Evolutionary conservation across 1,140 invertebrate species (phyloP).

Genomic region (Macrostomum lignano): DNA sequence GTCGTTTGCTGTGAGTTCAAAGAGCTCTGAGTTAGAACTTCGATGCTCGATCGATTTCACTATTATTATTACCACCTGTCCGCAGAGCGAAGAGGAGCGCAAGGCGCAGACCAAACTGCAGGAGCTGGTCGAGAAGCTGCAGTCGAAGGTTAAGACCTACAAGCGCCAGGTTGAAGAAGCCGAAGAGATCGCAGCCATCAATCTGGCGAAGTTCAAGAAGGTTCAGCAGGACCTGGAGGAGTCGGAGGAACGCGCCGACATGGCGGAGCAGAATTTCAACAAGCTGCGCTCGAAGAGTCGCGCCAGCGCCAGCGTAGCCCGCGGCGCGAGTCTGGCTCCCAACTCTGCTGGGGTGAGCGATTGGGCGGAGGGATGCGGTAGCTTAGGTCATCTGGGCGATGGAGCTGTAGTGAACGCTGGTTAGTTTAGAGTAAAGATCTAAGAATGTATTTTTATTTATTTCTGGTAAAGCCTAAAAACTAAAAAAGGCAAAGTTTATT

Average conservation of each 20-base stretch:
- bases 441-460: too few relatives aligned
- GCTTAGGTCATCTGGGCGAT: too few relatives aligned
- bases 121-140: conserved; percentile 87
- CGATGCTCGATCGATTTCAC: too few relatives aligned
- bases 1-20: too few relatives aligned
- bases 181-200: conserved; percentile 81
- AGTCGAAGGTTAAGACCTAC: conserved; percentile 97
- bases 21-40: too few relatives aligned
- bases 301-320: background rate
- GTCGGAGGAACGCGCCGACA: conserved; percentile 88
- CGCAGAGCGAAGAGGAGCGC: conserved; percentile 49
- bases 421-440: too few relatives aligned
- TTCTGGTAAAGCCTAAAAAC: too few relatives aligned
- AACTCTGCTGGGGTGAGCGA: too few relatives aligned
- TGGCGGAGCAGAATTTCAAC: conserved; percentile 74
- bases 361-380: too few relatives aligned
- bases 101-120: conserved; percentile 92
- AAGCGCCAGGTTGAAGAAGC: conserved; percentile 97
- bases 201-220: conserved; percentile 96
- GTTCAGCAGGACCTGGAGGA: conserved; percentile 84
- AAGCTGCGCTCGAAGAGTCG: conserved; percentile 68
- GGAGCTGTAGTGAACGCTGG: too few relatives aligned
- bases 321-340: conserved; percentile 1
- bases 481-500: too few relatives aligned
- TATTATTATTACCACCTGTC: too few relatives aligned